Percentiles rank a stretch among this genome's conserved stretches.
Conservation (phyloP, 2,888 invertebrate species). For the Argyresthia goedartella region DNA sequence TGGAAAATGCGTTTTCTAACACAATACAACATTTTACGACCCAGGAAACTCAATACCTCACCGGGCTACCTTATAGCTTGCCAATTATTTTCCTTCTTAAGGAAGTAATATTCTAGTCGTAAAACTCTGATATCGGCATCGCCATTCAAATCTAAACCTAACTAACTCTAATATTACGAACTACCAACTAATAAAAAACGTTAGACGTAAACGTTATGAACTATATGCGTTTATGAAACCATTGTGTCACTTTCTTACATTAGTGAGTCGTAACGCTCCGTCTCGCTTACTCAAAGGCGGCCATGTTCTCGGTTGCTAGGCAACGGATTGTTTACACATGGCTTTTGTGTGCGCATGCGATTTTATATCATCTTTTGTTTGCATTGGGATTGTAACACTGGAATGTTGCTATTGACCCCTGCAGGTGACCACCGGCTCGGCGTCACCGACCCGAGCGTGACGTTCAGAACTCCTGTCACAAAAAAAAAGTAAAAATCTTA, state of each 20-base stretch:
- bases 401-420: too few species aligned
- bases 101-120: not conserved
- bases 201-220: slow-evolving; percentile 25
- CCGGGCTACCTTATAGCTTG: too few species aligned
- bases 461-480: too few species aligned
- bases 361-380: too few species aligned
- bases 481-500: too few species aligned
- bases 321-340: slow-evolving; percentile 27
- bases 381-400: too few species aligned
- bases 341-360: slow-evolving; percentile 17
- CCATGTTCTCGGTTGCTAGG: slow-evolving; percentile 21
- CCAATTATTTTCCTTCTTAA: too few species aligned
- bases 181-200: slow-evolving; percentile 3
- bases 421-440: too few species aligned
- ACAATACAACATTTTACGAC: too few species aligned
- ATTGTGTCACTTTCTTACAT: slow-evolving; percentile 8
- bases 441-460: too few species aligned
- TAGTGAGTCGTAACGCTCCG: not conserved
- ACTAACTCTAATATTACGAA: slow-evolving; percentile 43
- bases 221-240: slow-evolving; percentile 48
- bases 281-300: slow-evolving; percentile 12
- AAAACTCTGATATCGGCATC: slow-evolving; percentile 12
- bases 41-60: too few species aligned
- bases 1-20: too few species aligned
- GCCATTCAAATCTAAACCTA: slow-evolving; percentile 36